These are phyloP conservation scores for Eucera pruinosa DNA, from an alignment of 2,888 invertebrate genomes.

Conservation along the genomic window DNA sequence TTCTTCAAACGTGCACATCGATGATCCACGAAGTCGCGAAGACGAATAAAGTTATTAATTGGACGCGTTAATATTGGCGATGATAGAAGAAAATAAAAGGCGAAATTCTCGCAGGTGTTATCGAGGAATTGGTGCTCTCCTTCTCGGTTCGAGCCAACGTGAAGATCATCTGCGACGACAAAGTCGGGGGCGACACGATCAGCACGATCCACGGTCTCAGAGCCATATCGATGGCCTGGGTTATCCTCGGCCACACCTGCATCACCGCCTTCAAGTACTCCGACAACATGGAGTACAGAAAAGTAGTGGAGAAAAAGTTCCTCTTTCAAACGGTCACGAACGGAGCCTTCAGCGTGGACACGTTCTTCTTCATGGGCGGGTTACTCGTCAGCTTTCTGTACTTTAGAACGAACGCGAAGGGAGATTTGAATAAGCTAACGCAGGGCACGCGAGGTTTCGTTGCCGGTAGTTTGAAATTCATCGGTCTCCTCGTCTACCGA, in stretches of 20 bases:
- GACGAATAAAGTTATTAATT: no score
- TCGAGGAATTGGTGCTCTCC: constrained; percentile 82
- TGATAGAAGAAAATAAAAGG: not conserved
- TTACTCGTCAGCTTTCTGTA: constrained; percentile 94
- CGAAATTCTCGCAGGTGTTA: constrained; percentile 71
- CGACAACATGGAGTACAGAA: constrained; percentile 87
- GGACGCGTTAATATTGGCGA: not conserved
- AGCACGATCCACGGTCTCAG: constrained; percentile 83
- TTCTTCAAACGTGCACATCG: no score
- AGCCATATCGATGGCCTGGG: constrained; percentile 84
- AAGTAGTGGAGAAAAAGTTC: constrained; percentile 82
- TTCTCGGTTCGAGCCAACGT: constrained; percentile 82
- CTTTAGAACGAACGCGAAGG: constrained; percentile 88
- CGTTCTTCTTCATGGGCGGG: constrained; percentile 87
- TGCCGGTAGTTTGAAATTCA: constrained; percentile 86
- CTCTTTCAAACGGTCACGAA: constrained; percentile 84
- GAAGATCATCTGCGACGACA: constrained; percentile 81
- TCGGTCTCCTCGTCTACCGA: constrained; percentile 91
- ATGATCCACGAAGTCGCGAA: no score
- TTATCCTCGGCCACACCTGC: constrained; percentile 84
- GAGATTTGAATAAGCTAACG: constrained; percentile 85
- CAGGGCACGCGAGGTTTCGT: constrained; percentile 84
- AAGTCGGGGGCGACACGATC: constrained; percentile 83
- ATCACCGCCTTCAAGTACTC: constrained; percentile 93
- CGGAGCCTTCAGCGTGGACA: constrained; percentile 84